phyloP scores from a whole-genome alignment of 2,797 vertebrate species.

The Furcifer pardalis region DNA sequence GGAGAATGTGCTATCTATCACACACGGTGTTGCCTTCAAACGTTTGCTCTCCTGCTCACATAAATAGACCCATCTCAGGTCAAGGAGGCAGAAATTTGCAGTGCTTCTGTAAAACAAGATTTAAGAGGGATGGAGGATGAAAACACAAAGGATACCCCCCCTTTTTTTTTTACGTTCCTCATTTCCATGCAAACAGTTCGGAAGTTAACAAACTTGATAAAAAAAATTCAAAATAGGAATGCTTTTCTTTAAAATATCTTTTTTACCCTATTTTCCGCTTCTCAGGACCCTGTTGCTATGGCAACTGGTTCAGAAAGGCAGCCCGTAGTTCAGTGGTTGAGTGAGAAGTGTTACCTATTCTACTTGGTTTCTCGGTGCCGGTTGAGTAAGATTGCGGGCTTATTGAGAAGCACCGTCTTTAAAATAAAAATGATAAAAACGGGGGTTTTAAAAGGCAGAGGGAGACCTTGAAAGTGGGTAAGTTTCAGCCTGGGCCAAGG shows the following conservation, averaged over 20 bases:
- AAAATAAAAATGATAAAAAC: background rate
- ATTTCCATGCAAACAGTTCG: background rate
- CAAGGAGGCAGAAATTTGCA: background rate
- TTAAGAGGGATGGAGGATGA: background rate
- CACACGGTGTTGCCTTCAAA: background rate
- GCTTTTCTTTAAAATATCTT: conserved; percentile 45
- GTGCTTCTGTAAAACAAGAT: background rate
- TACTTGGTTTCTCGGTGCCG: background rate
- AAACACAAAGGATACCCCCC: conserved; percentile 6
- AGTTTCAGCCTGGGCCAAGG: background rate
- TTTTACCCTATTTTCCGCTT: conserved; percentile 45
- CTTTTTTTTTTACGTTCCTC: background rate
- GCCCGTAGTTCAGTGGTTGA: conserved; percentile 45
- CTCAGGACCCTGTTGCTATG: conserved; percentile 48
- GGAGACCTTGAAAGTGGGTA: background rate
- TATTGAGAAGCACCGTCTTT: background rate
- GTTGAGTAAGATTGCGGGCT: background rate
- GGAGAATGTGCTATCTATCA: no score
- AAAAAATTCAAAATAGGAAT: conserved; percentile 29
- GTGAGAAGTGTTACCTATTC: conserved; percentile 6
- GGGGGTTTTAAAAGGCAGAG: background rate
- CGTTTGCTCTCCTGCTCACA: background rate
- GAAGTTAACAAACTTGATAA: conserved; percentile 33
- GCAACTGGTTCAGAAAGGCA: conserved; percentile 59
- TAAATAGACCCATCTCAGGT: background rate